phyloP scores from a whole-genome alignment of 2,113 vertebrate species.

The Chitala chitala region DNA sequence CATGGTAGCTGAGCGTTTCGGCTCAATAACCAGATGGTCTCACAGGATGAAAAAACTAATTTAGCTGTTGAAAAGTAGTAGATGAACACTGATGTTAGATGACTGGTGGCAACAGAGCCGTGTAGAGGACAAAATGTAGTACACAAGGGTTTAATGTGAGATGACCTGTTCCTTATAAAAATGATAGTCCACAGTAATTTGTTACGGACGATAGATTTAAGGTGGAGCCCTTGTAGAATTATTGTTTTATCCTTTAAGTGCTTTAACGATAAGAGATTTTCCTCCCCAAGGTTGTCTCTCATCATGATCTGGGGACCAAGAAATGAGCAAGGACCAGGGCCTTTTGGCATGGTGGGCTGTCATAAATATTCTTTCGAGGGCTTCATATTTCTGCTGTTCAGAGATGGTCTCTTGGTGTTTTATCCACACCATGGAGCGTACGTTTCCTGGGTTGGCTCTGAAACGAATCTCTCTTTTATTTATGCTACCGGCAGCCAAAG shows the following conservation, averaged over 20 bases:
- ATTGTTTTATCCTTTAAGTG: no score
- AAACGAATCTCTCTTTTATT: not conserved
- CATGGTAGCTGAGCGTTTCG: no score
- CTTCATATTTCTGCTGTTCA: not conserved
- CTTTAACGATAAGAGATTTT: not conserved
- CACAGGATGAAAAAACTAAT: not conserved
- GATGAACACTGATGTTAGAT: not conserved
- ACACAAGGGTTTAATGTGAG: not conserved
- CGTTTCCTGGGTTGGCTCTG: not conserved
- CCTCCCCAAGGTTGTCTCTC: not conserved
- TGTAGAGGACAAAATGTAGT: not conserved
- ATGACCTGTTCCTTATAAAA: not conserved
- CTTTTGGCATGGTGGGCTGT: not conserved
- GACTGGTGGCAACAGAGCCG: not conserved
- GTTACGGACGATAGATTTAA: not conserved
- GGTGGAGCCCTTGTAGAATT: not conserved
- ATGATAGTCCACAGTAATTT: not conserved
- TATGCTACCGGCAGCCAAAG: not conserved
- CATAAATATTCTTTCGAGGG: not conserved
- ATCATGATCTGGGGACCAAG: not conserved
- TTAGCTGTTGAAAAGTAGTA: not conserved
- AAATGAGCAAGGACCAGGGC: not conserved
- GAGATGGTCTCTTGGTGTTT: not conserved
- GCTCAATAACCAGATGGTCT: no score
- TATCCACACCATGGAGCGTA: not conserved